Conservation (phyloP, 2,888 invertebrate species). For the Panopea generosa region DNA sequence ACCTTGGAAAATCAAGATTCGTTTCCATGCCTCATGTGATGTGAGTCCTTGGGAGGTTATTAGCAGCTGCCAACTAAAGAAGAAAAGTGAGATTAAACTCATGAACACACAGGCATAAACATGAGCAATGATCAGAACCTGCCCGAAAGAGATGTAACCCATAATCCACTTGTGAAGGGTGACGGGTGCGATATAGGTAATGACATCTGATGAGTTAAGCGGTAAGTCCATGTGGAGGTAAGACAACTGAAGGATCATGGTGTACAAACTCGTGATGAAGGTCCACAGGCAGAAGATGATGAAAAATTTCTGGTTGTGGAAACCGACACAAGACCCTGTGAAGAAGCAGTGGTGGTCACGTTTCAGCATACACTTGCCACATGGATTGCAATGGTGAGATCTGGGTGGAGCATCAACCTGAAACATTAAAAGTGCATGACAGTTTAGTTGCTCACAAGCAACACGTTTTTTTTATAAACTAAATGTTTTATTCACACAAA, state of each 20-base stretch:
- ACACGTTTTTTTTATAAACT: too few relatives aligned
- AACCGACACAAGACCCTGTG: slow-evolving; percentile 84
- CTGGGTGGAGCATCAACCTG: slow-evolving; percentile 78
- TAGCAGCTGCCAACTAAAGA: slow-evolving; percentile 73
- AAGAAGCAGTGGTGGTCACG: slow-evolving; percentile 86
- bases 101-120: slow-evolving; percentile 58
- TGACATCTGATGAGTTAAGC: slow-evolving; percentile 57
- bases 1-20: slow-evolving; percentile 47
- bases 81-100: slow-evolving; percentile 59
- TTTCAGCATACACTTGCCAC: slow-evolving; percentile 84
- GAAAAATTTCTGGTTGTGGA: slow-evolving; percentile 85
- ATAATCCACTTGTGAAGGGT: slow-evolving; percentile 64
- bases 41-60: slow-evolving; percentile 75
- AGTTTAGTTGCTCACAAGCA: too few relatives aligned
- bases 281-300: slow-evolving; percentile 82
- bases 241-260: slow-evolving; percentile 68
- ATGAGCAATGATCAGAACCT: slow-evolving; percentile 67
- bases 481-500: too few relatives aligned
- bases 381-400: slow-evolving; percentile 84
- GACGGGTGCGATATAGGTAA: slow-evolving; percentile 72
- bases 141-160: slow-evolving; percentile 67
- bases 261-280: slow-evolving; percentile 58
- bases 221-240: slow-evolving; percentile 71
- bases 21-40: slow-evolving; percentile 74
- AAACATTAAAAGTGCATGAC: slow-evolving; percentile 35